These are phyloP conservation scores for Laspeyria flexula DNA, from an alignment of 2,888 invertebrate species.

Conservation along the genomic window DNA sequence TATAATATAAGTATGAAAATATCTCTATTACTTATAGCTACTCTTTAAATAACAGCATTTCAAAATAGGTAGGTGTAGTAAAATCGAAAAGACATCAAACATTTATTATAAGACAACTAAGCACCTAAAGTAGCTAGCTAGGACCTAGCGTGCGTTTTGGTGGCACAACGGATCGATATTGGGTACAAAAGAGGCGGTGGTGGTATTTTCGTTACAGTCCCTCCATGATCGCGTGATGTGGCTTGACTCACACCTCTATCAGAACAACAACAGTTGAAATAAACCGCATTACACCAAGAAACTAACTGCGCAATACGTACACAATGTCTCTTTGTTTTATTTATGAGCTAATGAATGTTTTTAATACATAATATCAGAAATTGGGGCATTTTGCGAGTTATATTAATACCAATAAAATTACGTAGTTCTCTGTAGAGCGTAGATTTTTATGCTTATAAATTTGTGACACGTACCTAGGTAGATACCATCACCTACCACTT, in stretches of 20 bases:
- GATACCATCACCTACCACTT: no score
- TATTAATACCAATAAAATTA: no score
- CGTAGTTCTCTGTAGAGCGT: no score
- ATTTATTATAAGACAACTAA: no score
- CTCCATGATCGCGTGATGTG: constrained; percentile 36
- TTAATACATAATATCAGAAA: no score
- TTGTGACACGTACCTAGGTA: no score
- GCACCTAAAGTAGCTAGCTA: background rate
- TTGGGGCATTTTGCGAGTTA: no score
- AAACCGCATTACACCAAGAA: constrained; percentile 23
- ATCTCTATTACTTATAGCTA: no score
- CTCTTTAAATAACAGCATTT: no score
- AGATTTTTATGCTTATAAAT: no score
- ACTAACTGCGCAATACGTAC: constrained; percentile 5
- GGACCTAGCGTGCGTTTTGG: constrained; percentile 12
- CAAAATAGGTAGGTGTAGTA: background rate
- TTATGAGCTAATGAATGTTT: background rate
- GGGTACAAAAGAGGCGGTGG: constrained; percentile 47
- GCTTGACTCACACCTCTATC: constrained; percentile 27
- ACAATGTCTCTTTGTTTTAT: background rate
- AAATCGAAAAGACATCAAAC: background rate
- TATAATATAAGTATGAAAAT: no score
- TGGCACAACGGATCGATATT: constrained; percentile 58
- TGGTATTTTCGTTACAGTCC: constrained; percentile 52
- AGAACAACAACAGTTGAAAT: constrained; percentile 14